Conservation (phyloP, 2,113 vertebrate species). For the Platichthys stellatus region DNA sequence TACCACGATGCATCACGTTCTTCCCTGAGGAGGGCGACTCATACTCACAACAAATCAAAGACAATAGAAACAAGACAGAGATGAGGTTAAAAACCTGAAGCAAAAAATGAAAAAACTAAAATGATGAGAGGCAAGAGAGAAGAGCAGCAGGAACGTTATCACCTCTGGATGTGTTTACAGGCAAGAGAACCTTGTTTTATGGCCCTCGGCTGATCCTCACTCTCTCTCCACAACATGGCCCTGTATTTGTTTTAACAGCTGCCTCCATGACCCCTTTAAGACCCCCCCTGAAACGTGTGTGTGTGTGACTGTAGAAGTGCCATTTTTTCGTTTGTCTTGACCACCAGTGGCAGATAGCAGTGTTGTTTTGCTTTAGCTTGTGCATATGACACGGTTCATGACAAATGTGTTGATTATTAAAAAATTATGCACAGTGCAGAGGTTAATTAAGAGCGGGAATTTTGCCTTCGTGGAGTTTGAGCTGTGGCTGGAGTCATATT, state of each 20-base stretch:
- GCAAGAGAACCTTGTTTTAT: constrained; percentile 34
- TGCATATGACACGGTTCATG: too few relatives aligned
- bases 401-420: too few relatives aligned
- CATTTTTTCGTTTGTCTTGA: neutral
- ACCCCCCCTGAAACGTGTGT: neutral
- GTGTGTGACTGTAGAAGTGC: neutral
- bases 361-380: too few relatives aligned
- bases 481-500: too few relatives aligned
- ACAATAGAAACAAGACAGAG: neutral
- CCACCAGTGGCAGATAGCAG: too few relatives aligned
- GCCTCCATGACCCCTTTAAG: constrained; percentile 16
- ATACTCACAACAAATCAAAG: neutral
- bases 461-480: too few relatives aligned
- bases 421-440: too few relatives aligned
- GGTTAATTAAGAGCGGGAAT: too few relatives aligned
- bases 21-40: neutral
- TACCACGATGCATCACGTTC: too few relatives aligned
- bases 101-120: neutral
- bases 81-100: neutral
- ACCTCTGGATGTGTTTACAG: constrained; percentile 7
- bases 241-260: constrained; percentile 62
- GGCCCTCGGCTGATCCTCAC: constrained; percentile 27
- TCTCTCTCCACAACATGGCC: constrained; percentile 2
- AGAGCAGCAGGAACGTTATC: neutral
- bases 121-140: neutral